phyloP scores from a whole-genome alignment of 2,888 invertebrate species.

The Nemurella pictetii region DNA sequence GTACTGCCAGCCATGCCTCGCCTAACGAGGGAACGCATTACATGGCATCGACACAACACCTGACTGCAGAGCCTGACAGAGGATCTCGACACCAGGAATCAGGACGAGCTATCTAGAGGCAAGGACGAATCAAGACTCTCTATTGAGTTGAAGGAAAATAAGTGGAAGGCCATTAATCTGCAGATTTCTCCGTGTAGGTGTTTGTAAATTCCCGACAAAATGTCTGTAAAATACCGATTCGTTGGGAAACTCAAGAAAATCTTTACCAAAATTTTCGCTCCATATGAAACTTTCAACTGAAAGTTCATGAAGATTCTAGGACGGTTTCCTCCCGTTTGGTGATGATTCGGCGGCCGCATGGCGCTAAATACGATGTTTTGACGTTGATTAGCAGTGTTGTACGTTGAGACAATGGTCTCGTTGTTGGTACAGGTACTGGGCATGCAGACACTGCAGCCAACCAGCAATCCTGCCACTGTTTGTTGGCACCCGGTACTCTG shows the following conservation, averaged over 20 bases:
- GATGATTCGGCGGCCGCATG: too few species aligned
- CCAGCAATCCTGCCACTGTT: neutral
- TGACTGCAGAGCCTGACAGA: neutral
- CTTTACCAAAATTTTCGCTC: neutral
- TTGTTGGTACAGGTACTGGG: neutral
- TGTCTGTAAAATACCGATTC: neutral
- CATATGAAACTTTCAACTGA: neutral
- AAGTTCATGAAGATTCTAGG: too few species aligned
- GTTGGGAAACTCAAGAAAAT: neutral
- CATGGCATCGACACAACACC: too few species aligned
- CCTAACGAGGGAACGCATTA: neutral
- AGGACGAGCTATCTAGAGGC: neutral
- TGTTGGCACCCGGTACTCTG: conserved; percentile 18
- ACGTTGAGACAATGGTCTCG: neutral
- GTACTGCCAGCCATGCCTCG: neutral
- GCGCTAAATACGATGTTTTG: too few species aligned
- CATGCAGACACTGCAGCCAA: neutral
- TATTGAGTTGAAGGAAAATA: neutral
- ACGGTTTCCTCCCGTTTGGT: too few species aligned
- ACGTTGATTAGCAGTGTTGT: neutral
- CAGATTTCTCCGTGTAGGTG: neutral
- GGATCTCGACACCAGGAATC: neutral
- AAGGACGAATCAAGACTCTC: neutral
- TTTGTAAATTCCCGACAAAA: too few species aligned
- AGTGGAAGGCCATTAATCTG: neutral